A percentile compares a stretch with the other conserved stretches of the same genome.
phyloP scores from a whole-genome alignment of 2,113 vertebrate species.

The Peromyscus polionotus region DNA sequence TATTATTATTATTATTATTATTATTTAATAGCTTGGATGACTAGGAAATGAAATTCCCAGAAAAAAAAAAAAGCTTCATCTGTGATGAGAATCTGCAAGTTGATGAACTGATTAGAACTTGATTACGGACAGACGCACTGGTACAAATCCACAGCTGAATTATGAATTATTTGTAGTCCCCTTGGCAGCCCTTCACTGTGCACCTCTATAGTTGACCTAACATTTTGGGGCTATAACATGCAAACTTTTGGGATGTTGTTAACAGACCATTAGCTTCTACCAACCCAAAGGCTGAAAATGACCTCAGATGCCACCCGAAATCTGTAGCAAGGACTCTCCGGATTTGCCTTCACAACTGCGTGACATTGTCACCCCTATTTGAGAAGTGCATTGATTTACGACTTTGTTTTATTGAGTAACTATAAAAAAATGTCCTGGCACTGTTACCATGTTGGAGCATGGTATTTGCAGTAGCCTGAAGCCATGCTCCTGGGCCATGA shows the following conservation, averaged over 20 bases:
- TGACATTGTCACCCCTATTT: background rate
- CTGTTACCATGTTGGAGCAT: background rate
- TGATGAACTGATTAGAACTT: background rate
- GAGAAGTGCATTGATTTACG: background rate
- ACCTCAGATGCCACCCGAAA: background rate
- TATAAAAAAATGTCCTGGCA: background rate
- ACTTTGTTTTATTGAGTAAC: background rate
- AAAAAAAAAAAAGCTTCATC: background rate
- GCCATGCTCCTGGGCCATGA: background rate
- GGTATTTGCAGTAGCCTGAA: background rate
- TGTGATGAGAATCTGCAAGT: background rate
- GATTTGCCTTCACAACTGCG: background rate
- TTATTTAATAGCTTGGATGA: background rate
- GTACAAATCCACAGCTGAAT: background rate
- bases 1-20: background rate
- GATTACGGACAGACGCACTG: background rate
- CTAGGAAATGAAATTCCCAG: background rate
- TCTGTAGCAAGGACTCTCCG: background rate
- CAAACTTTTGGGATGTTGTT: background rate
- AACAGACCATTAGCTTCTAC: background rate
- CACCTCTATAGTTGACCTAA: background rate
- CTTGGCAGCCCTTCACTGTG: background rate
- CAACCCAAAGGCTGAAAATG: background rate
- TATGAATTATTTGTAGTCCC: background rate
- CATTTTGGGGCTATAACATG: background rate